These are phyloP conservation scores for Tachystola acroxantha DNA, from an alignment of 2,888 invertebrate genomes.

Conservation along the genomic window DNA sequence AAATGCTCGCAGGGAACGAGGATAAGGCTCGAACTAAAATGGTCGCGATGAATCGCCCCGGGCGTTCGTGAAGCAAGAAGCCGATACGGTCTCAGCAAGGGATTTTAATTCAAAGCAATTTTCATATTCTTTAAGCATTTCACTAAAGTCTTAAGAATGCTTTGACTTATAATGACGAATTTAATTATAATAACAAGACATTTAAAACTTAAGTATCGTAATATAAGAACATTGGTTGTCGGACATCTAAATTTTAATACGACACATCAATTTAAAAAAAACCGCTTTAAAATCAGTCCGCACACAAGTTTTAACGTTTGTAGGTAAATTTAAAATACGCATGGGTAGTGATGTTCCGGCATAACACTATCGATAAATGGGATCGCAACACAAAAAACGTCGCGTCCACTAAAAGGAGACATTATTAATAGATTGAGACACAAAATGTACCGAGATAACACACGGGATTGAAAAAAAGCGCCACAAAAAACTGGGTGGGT, in stretches of 20 bases:
- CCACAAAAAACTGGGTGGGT: constrained; percentile 48
- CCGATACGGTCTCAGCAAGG: constrained; percentile 54
- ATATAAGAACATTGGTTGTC: not conserved
- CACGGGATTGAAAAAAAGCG: constrained; percentile 35
- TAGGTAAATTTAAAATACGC: constrained; percentile 1
- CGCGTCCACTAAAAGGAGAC: constrained; percentile 63
- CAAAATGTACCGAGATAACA: constrained; percentile 67
- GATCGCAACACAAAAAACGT: constrained; percentile 51
- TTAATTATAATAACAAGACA: too few species aligned
- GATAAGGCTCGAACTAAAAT: not conserved
- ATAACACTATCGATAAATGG: constrained; percentile 49
- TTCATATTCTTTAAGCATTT: constrained; percentile 1
- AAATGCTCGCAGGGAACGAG: not conserved
- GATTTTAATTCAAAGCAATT: constrained; percentile 35
- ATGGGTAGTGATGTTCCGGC: constrained; percentile 39
- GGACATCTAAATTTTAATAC: not conserved
- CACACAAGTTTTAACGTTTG: too few species aligned
- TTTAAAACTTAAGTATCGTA: too few species aligned
- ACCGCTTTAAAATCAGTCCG: constrained; percentile 5
- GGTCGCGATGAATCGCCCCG: constrained; percentile 32
- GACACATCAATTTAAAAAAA: too few species aligned
- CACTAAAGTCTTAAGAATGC: constrained; percentile 1
- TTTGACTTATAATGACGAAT: not conserved
- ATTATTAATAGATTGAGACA: constrained; percentile 76
- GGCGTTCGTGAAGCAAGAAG: constrained; percentile 57